Evolutionary conservation across 2,888 invertebrate species (phyloP).

Genomic region (Sicus ferrugineus): DNA sequence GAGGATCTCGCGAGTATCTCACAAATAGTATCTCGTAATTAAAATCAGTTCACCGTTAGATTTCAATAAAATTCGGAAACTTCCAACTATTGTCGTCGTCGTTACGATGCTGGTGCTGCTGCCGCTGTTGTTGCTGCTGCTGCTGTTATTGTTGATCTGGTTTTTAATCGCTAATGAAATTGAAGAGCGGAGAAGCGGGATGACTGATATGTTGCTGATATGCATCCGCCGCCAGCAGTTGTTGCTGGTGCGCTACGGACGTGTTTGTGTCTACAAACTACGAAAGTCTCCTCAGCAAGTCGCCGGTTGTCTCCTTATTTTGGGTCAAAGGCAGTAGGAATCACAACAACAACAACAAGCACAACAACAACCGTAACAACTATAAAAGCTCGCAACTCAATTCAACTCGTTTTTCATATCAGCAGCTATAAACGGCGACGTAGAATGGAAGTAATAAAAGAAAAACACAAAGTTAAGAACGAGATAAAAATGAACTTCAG

Average conservation of each 20-base stretch:
- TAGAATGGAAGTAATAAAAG: conserved; percentile 11
- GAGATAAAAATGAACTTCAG: not conserved
- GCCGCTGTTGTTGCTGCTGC: conserved; percentile 9
- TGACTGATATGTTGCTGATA: too few species aligned
- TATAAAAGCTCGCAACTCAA: conserved; percentile 17
- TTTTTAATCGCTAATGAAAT: conserved; percentile 27
- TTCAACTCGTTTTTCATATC: conserved; percentile 25
- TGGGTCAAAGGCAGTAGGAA: not conserved
- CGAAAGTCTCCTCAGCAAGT: not conserved
- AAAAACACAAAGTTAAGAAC: conserved; percentile 5
- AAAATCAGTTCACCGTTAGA: too few species aligned
- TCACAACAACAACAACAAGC: not conserved
- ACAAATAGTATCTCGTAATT: too few species aligned
- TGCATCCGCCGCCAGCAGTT: too few species aligned
- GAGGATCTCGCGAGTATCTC: too few species aligned
- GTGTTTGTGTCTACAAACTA: not conserved
- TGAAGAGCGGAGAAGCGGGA: conserved; percentile 15
- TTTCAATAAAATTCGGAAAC: too few species aligned
- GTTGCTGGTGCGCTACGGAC: not conserved
- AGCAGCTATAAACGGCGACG: conserved; percentile 3
- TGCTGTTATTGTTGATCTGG: not conserved
- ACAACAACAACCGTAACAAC: not conserved
- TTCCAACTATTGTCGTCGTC: too few species aligned
- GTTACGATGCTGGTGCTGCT: too few species aligned
- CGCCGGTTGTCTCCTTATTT: not conserved